Evolutionary conservation across 2,797 vertebrate genomes (phyloP), one percentile per base, ranked within the genome.

Genomic region (Fringilla coelebs): DNA sequence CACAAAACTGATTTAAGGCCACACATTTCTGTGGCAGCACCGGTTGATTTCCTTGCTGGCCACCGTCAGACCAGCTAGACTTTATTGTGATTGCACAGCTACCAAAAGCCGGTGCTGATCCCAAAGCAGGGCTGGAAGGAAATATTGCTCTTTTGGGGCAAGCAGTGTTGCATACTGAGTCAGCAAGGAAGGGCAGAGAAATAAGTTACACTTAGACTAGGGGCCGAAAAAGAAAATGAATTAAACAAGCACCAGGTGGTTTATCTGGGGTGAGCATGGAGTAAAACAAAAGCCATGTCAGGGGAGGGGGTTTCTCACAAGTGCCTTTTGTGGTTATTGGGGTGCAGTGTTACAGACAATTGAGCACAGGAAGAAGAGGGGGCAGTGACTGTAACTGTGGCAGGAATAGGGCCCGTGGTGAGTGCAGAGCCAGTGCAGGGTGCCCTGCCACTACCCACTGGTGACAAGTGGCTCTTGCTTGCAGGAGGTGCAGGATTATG

Each of bases 401-500:
- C 51, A 78, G 29, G n/a, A 36, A 28, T 13, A 25, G 8, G 13
- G 25, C 22, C 41, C 0, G 0, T 9, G 26, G 55, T 4, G 52
- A 18, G 52, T 32, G 52, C 43, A 29, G 32, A n/a, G 41, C 29
- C 40, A n/a, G 4, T 1, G 11, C 36, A 4, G 13, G 4, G 38
- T 17, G 8, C 17, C 45, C 17, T 51, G 49, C 28, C 54, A 11
- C 9, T 26, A n/a, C 11, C 20, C 18, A 0, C 21, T 8, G 29
- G 9, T 87, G 40, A 71, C 8, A 9, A 4, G 15, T 32, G 41
- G 41, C 26, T 91, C 45, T 61, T 38, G 2, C 14, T 18, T 15
- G 8, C 94, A 99, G 99, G 70, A 97, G 25, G 98, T 98, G 58
- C 97, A 38, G 55, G 98, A 99, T 88, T 96, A 92, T 73, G 96